Evolutionary conservation across 2,113 vertebrate species (phyloP).

Genomic region (Gallinago jamesoni): DNA sequence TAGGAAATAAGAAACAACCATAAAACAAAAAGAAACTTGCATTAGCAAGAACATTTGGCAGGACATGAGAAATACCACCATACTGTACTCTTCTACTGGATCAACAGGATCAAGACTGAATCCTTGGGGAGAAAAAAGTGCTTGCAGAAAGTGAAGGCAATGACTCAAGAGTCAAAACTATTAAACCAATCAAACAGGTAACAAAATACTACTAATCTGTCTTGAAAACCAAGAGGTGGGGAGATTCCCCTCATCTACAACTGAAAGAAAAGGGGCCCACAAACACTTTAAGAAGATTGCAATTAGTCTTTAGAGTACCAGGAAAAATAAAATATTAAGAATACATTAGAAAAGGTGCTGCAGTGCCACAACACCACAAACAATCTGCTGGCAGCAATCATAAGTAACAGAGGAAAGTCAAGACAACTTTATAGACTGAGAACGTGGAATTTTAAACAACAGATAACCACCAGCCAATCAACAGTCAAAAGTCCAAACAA

Average conservation of each 20-base stretch:
- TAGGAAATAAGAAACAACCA: neutral
- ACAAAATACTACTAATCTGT: neutral
- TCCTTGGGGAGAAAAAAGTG: rapidly evolving
- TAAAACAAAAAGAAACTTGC: neutral
- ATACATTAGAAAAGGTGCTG: neutral
- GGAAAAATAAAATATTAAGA: neutral
- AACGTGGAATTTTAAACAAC: neutral
- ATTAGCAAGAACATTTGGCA: neutral
- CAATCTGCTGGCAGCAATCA: neutral
- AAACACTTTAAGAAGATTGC: neutral
- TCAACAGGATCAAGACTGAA: neutral
- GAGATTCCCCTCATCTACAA: neutral
- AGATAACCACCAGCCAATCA: neutral
- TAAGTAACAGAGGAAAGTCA: neutral
- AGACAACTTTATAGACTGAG: neutral
- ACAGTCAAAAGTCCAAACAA: neutral
- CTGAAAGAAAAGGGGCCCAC: neutral
- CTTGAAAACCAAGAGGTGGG: neutral
- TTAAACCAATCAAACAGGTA: neutral
- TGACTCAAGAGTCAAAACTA: neutral
- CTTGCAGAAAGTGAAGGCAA: neutral
- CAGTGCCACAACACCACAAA: neutral
- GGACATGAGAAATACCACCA: neutral
- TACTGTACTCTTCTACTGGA: neutral
- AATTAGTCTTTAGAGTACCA: neutral